Conservation (phyloP, 2,113 vertebrate species). For the Petaurus breviceps region DNA sequence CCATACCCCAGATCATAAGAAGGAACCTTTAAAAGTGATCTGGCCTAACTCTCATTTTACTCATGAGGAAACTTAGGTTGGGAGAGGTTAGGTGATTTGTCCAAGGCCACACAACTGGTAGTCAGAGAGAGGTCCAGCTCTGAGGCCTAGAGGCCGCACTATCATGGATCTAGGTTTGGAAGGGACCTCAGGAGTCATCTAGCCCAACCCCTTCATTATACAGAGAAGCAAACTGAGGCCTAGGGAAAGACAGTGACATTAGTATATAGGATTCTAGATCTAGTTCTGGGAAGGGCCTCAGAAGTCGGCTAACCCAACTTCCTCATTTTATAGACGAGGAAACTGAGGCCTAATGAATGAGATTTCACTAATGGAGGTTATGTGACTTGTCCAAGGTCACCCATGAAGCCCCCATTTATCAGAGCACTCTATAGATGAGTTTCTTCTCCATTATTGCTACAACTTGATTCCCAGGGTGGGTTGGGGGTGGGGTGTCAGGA, state of each 20-base stretch:
- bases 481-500: slow-evolving; percentile 47
- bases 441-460: background rate
- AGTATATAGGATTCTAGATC: too few relatives aligned
- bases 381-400: background rate
- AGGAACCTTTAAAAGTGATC: background rate
- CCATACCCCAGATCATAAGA: background rate
- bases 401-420: background rate
- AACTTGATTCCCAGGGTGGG: slow-evolving; percentile 3
- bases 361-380: background rate
- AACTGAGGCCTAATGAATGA: background rate
- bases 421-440: slow-evolving; percentile 53
- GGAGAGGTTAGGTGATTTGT: too few relatives aligned
- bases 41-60: background rate
- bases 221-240: too few relatives aligned
- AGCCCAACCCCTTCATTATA: background rate
- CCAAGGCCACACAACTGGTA: background rate
- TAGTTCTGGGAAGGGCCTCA: too few relatives aligned
- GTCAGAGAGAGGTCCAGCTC: background rate
- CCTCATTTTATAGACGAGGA: background rate
- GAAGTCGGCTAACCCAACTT: background rate
- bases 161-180: background rate
- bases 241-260: too few relatives aligned
- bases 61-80: background rate
- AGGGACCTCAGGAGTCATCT: background rate
- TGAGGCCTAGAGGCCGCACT: background rate